These are phyloP conservation scores for Volucella zonaria DNA, from an alignment of 2,888 invertebrate genomes.

Conservation along the genomic window DNA sequence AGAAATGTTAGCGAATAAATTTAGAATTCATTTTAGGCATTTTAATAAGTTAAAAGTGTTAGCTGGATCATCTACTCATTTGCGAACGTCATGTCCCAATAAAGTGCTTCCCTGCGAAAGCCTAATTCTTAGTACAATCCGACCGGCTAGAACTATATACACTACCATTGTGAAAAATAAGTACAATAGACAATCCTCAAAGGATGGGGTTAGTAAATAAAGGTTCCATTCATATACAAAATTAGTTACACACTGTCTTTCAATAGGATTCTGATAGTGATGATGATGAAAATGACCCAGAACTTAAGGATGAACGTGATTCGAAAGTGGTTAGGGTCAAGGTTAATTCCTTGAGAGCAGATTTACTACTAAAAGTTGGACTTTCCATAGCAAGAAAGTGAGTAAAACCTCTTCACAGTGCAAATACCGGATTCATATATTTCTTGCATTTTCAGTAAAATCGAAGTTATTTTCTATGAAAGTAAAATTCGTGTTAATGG, in stretches of 20 bases:
- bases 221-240: neutral
- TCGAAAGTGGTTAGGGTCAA: conserved; percentile 87
- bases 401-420: conserved; percentile 75
- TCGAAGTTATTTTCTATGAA: conserved; percentile 91
- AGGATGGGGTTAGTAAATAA: conserved; percentile 36
- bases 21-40: conserved; percentile 36
- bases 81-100: conserved; percentile 10
- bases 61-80: neutral
- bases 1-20: conserved; percentile 52
- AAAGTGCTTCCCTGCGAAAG: neutral
- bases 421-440: neutral
- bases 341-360: conserved; percentile 88
- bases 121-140: neutral
- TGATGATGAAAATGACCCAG: conserved; percentile 83
- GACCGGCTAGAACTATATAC: conserved; percentile 23
- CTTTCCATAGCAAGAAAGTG: conserved; percentile 89
- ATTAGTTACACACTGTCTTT: neutral
- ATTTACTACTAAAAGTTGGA: conserved; percentile 87
- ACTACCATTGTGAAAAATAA: conserved; percentile 38
- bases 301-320: conserved; percentile 84
- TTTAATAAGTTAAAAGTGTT: conserved; percentile 29
- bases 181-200: conserved; percentile 56
- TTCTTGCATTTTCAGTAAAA: conserved; percentile 84
- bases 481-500: conserved; percentile 92
- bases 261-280: conserved; percentile 84